Conservation (phyloP, 2,797 vertebrate species). For the Enteromius fasciolatus region DNA sequence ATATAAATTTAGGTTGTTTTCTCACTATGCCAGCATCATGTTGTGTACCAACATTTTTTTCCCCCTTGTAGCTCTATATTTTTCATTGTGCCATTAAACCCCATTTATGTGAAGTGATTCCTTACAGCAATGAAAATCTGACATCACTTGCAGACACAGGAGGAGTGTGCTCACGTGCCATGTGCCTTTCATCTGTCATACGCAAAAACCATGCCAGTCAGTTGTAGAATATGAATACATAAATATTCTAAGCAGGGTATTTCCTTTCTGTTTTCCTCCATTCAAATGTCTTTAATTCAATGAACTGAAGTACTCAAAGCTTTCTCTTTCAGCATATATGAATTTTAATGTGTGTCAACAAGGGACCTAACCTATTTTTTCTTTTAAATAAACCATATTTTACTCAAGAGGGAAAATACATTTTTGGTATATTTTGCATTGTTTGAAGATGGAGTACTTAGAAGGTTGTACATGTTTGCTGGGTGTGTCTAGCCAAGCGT, state of each 20-base stretch:
- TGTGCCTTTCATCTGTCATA: not conserved
- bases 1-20: not conserved
- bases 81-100: conserved; percentile 24
- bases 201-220: conserved; percentile 17
- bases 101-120: conserved; percentile 26
- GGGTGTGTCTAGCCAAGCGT: conserved; percentile 30
- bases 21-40: not conserved
- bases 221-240: conserved; percentile 32
- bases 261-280: conserved; percentile 16
- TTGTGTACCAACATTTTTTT: not conserved
- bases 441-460: conserved; percentile 42
- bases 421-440: conserved; percentile 39
- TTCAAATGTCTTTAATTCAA: conserved; percentile 50
- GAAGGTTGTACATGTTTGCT: conserved; percentile 5
- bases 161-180: not conserved
- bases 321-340: conserved; percentile 62
- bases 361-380: conserved; percentile 66
- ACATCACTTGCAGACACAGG: conserved; percentile 45
- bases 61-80: not conserved
- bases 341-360: conserved; percentile 64
- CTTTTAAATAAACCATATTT: conserved; percentile 25
- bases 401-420: conserved; percentile 20
- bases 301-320: conserved; percentile 55
- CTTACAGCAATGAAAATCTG: conserved; percentile 40
- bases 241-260: conserved; percentile 32